Percentiles rank a stretch among this genome's conserved stretches.
Evolutionary conservation across 2,888 invertebrate genomes (phyloP).

Genomic region (Morinoia aosen): DNA sequence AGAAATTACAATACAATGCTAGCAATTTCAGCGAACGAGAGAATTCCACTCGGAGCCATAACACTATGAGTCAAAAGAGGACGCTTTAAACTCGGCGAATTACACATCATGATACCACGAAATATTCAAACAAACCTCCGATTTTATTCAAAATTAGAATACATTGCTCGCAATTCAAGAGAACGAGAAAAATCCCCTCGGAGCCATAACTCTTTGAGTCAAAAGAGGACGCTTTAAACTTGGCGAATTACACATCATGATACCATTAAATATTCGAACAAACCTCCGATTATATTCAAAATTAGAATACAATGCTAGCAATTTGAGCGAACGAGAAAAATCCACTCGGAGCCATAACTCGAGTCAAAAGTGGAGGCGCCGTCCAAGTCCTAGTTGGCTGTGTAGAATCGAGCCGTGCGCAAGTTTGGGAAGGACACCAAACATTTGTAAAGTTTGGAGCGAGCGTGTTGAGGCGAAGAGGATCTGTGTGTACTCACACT

Average conservation of each 20-base stretch:
- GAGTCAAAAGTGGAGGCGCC: background rate
- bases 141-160: too few species aligned
- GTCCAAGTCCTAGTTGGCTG: background rate
- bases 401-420: background rate
- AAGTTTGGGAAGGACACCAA: slow-evolving; percentile 44
- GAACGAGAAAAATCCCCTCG: too few species aligned
- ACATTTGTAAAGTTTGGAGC: slow-evolving; percentile 42
- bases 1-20: too few species aligned
- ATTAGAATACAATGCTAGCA: background rate
- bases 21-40: too few species aligned
- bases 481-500: slow-evolving; percentile 37
- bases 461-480: background rate
- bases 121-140: background rate
- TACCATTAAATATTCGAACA: background rate
- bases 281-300: background rate
- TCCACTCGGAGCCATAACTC: background rate
- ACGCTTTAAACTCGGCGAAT: too few species aligned
- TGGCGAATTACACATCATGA: too few species aligned
- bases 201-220: too few species aligned
- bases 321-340: background rate
- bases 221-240: too few species aligned
- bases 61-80: too few species aligned
- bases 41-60: too few species aligned
- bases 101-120: too few species aligned
- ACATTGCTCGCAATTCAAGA: too few species aligned